Evolutionary conservation across 64 coral and sea anemone species (phyloP), one percentile per base, ranked within the genome.

Genomic region (Porites lutea): DNA sequence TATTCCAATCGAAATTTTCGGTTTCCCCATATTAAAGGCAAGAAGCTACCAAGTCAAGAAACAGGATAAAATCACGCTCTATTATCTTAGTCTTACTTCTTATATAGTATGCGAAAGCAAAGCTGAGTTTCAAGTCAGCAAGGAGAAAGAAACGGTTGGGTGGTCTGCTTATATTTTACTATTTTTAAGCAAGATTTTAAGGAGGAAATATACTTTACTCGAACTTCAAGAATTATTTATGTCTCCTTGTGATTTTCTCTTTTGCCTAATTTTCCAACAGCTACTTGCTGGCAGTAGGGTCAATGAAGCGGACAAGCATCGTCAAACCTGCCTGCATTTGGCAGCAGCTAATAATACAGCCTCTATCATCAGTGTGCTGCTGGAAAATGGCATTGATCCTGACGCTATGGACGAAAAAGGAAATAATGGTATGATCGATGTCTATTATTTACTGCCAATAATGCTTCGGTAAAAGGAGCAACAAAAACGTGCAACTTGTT

Each of bases 271-370:
- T 76, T 76, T 18, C 51, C 15, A 50, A 50, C 51, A 98, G 97
- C 92, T 98, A 23, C 71, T 98, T 22, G 97, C 97, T 55, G 91
- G 88, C 8, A 92, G 88, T 15, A 89, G 75, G 20, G 62, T 98
- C 3, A 96, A 98, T 91, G 97, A 95, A 19, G 78, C 81, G 0
- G 91, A 98, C 82, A 93, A 90, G 75, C 94, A 98, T 85, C 82
- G 88, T 20, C 94, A 95, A 86, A 96, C 94, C 3, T 87, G 91
- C 15, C 45, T 98, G 13, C 97, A 98, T 22, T 88, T 93, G 78
- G 97, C 97, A 3, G 91, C 97, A 10, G 91, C 88, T 19, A 89
- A 95, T 10, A 93, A 98, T 22, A 78, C 86, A 14, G 71, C 94
- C 2, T 88, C 82, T 19, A 82, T 98, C 47, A 77, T 96, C 48